These are phyloP conservation scores for Spodoptera frugiperda DNA, from an alignment of 1,140 invertebrate genomes.

Conservation along the genomic window DNA sequence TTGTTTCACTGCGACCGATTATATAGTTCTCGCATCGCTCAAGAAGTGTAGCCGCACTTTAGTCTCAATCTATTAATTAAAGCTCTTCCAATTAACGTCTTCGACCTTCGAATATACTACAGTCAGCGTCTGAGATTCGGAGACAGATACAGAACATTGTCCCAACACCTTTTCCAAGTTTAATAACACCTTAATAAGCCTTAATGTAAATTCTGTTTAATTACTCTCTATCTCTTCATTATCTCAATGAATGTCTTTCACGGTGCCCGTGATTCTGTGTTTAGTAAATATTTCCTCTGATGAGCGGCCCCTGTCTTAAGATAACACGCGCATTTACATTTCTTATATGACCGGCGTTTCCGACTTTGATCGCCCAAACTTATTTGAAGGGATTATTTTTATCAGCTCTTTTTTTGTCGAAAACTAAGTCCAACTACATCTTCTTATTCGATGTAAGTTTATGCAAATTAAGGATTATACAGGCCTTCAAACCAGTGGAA, in stretches of 20 bases:
- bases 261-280: slow-evolving; percentile 69
- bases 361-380: slow-evolving; percentile 3
- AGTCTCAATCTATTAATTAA: slow-evolving; percentile 36
- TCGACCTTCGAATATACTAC: not conserved
- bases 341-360: slow-evolving; percentile 53
- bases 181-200: slow-evolving; percentile 54
- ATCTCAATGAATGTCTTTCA: slow-evolving; percentile 67
- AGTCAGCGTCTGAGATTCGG: slow-evolving; percentile 1
- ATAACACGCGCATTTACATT: slow-evolving; percentile 60
- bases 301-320: slow-evolving; percentile 63
- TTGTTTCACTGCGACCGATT: too few relatives aligned
- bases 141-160: slow-evolving; percentile 26
- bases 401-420: not conserved
- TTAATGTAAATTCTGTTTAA: slow-evolving; percentile 66
- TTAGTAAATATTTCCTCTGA: slow-evolving; percentile 81
- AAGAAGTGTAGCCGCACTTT: not conserved
- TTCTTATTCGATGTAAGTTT: not conserved
- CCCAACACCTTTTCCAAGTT: slow-evolving; percentile 40
- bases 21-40: not conserved
- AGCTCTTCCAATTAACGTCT: slow-evolving; percentile 13
- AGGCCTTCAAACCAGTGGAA: not conserved
- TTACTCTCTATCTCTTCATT: slow-evolving; percentile 74
- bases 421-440: too few relatives aligned
- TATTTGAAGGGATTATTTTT: slow-evolving; percentile 24
- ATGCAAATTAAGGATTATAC: slow-evolving; percentile 2